Conservation (phyloP, 2,797 vertebrate genomes). For the Peromyscus nudipes region DNA sequence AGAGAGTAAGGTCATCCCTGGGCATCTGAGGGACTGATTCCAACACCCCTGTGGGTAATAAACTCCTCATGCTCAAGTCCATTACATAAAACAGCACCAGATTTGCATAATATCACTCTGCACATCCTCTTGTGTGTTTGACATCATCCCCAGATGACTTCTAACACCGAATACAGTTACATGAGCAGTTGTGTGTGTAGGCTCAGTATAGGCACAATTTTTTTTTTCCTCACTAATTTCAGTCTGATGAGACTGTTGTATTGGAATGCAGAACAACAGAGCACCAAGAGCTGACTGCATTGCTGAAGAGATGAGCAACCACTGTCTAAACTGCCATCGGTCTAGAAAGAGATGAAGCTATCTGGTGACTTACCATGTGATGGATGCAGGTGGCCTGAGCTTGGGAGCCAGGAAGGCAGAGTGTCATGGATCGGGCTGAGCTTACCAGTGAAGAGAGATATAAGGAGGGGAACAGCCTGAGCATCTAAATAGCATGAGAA, state of each 20-base stretch:
- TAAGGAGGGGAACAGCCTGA: not conserved
- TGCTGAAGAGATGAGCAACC: not conserved
- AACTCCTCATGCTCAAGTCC: not conserved
- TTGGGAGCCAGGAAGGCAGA: not conserved
- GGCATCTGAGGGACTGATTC: not conserved
- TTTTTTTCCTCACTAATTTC: not conserved
- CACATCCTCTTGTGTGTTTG: not conserved
- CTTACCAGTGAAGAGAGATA: too few species aligned
- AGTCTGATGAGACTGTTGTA: not conserved
- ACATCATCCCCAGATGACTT: not conserved
- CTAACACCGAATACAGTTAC: not conserved
- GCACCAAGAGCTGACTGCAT: not conserved
- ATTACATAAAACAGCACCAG: not conserved
- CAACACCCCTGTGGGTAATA: not conserved
- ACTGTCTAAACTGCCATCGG: not conserved
- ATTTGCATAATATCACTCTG: not conserved
- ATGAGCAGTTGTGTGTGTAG: not conserved
- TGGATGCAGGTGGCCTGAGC: not conserved
- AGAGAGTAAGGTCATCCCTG: not conserved
- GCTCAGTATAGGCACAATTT: not conserved
- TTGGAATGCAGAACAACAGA: not conserved
- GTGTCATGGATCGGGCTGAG: not conserved
- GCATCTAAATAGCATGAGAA: not conserved
- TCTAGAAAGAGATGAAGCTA: fast-evolving
- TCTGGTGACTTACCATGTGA: not conserved